Evolutionary conservation across 2,888 invertebrate species (phyloP).

Genomic region (Panorpa germanica): DNA sequence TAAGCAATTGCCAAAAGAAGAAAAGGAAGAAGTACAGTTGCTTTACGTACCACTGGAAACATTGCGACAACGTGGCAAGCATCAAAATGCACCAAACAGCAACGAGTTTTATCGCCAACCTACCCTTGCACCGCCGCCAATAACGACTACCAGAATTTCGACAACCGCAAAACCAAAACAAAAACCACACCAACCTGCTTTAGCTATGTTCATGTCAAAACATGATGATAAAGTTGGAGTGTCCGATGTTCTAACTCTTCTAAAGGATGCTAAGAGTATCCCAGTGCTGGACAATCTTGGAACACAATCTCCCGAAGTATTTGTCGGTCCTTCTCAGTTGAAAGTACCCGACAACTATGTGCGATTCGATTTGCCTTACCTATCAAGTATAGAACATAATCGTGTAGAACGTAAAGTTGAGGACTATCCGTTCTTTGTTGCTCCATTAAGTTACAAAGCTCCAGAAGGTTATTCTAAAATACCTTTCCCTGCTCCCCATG

Average conservation of each 20-base stretch:
- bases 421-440: constrained; percentile 67
- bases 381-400: constrained; percentile 49
- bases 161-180: constrained; percentile 27
- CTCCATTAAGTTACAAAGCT: constrained; percentile 68
- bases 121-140: constrained; percentile 10
- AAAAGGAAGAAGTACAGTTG: constrained; percentile 52
- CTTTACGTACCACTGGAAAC: constrained; percentile 69
- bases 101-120: constrained; percentile 13
- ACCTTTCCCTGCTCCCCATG: constrained; percentile 68
- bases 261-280: constrained; percentile 53
- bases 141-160: constrained; percentile 11
- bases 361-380: constrained; percentile 67
- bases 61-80: constrained; percentile 30
- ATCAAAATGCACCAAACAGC: constrained; percentile 10
- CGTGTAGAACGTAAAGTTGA: constrained; percentile 51
- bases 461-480: constrained; percentile 72
- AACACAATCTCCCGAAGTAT: constrained; percentile 52
- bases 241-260: constrained; percentile 45
- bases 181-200: constrained; percentile 66
- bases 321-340: constrained; percentile 63
- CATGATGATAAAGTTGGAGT: constrained; percentile 33
- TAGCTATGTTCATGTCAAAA: constrained; percentile 60
- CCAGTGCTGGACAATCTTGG: constrained; percentile 58
- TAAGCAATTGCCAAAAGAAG: constrained; percentile 19
- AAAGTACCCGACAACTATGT: constrained; percentile 50